These are phyloP conservation scores for Scaptomyza polygonia DNA, from an alignment of 2,888 invertebrate genomes.

Conservation along the genomic window DNA sequence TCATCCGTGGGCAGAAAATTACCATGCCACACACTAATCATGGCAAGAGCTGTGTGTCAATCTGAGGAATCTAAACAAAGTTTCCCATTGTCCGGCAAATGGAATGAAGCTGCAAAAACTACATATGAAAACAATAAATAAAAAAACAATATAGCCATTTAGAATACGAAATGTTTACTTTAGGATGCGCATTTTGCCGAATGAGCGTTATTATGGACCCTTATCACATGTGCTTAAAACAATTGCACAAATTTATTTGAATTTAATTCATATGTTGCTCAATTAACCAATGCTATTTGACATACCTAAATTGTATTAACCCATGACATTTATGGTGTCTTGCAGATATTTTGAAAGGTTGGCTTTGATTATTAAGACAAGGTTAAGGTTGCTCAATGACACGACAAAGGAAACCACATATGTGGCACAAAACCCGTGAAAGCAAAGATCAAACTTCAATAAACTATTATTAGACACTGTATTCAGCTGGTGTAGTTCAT, in stretches of 20 bases:
- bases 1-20: too few species aligned
- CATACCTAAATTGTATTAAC: background rate
- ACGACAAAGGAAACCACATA: background rate
- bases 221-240: constrained; percentile 25
- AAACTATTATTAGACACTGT: too few species aligned
- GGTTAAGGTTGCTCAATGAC: background rate
- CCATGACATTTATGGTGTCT: background rate
- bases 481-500: too few species aligned
- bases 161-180: background rate
- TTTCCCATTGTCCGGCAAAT: constrained; percentile 1
- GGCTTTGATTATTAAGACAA: background rate
- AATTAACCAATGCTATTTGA: background rate
- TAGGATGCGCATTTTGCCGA: too few species aligned
- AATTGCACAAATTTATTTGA: background rate
- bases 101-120: background rate
- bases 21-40: constrained; percentile 48
- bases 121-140: background rate
- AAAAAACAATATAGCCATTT: background rate
- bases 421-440: too few species aligned
- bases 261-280: background rate
- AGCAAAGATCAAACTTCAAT: too few species aligned
- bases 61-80: constrained; percentile 21
- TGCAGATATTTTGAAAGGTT: background rate
- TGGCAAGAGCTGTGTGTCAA: constrained; percentile 1
- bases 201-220: constrained; percentile 28